Evolutionary conservation across 2,797 vertebrate genomes (phyloP), one percentile per base, ranked within the genome.

Genomic region (Pseudotriccus pelzelni): DNA sequence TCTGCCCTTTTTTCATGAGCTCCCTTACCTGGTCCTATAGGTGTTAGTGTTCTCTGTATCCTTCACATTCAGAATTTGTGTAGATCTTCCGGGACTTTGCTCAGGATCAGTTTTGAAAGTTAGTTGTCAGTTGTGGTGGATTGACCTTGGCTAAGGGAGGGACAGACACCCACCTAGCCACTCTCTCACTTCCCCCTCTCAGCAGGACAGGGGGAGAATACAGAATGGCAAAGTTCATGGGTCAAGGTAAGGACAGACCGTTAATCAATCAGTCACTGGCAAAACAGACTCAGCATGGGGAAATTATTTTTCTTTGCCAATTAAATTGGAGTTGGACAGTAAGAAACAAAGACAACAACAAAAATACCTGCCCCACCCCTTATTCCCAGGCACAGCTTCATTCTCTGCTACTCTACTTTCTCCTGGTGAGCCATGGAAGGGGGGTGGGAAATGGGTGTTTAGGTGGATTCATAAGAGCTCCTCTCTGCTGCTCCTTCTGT

Each of bases 401-500:
- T 6, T 27, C 36, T 55, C 27, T 3, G 1, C 60, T 52, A 6
- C 16, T 46, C 49, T 6, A 2, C 27, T 79, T 24, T 27, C 23
- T 27, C 27, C 4, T 21, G 24, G 19, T 4, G 32, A 75, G 34
- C 3, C 2, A 34, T 14, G 20, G 30, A 46, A 34, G 9, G 0
- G 6, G 7, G 3, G 28, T 2, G 20, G 18, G 6, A 19, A 43
- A 39, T 9, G 11, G 44, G 14, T 6, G 16, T 8, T 7, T 4
- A 7, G 7, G 4, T 36, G 7, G 6, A 5, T 37, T 22, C 10
- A 9, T 4, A 27, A n/a, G 5, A 27, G 7, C 3, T 85, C 10
- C 17, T 68, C 5, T 28, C 30, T 63, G 19, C 21, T 0, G 0
- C 19, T 76, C n/a, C n/a, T 75, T 37, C 17, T 56, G 16, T 39